Percentiles rank a stretch among this genome's conserved stretches.
Conservation (phyloP, 2,888 invertebrate species). For the Strigamia maritima region DNA sequence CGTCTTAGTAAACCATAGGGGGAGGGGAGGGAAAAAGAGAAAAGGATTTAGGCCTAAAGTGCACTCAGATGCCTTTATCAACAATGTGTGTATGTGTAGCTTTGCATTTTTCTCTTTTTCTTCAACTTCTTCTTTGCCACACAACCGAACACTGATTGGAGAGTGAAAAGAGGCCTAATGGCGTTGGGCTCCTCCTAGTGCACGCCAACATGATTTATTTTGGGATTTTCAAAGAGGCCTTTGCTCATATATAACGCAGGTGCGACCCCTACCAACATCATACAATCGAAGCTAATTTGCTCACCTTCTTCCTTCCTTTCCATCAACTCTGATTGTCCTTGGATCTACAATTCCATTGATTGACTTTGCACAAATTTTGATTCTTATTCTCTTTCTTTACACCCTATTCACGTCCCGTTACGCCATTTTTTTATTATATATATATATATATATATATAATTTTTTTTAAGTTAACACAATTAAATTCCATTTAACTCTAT, state of each 20-base stretch:
- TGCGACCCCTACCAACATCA: slow-evolving; percentile 23
- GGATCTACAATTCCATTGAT: slow-evolving; percentile 11
- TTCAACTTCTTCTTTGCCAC: neutral
- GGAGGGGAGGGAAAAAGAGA: neutral
- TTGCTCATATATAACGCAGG: slow-evolving; percentile 23
- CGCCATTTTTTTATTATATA: neutral
- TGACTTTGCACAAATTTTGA: neutral
- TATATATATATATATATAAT: too few species aligned
- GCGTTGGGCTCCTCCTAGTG: slow-evolving; percentile 11
- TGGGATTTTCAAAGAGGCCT: slow-evolving; percentile 23
- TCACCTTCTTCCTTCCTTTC: slow-evolving; percentile 23
- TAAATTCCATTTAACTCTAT: neutral
- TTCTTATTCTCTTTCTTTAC: neutral
- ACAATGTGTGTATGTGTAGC: slow-evolving; percentile 16
- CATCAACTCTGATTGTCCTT: slow-evolving; percentile 18
- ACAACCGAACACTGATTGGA: slow-evolving; percentile 23
- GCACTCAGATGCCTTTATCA: slow-evolving; percentile 24
- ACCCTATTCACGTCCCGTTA: neutral
- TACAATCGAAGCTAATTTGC: slow-evolving; percentile 23
- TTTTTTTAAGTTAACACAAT: neutral
- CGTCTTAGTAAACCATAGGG: neutral
- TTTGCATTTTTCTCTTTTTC: slow-evolving; percentile 19
- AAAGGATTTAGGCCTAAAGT: slow-evolving; percentile 32
- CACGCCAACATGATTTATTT: slow-evolving; percentile 23
- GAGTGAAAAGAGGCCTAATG: slow-evolving; percentile 23